These are phyloP conservation scores for Montipora capricornis DNA, from an alignment of 64 coral and sea anemone genomes.

Conservation along the genomic window DNA sequence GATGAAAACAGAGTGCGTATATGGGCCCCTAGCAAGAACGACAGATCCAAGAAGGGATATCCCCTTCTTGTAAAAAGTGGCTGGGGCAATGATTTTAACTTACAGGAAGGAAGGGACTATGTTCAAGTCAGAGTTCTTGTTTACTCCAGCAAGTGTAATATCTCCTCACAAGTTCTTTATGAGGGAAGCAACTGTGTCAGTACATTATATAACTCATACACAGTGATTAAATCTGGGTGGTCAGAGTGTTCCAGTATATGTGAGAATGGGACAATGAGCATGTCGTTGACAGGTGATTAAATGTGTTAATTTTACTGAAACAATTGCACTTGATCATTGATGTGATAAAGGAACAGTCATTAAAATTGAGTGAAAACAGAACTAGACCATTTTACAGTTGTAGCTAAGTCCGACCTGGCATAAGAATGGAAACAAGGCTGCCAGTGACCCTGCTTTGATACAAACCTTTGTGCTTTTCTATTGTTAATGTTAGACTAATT, in stretches of 20 bases:
- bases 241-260: conserved; percentile 94
- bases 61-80: conserved; percentile 87
- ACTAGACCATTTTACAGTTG: no score
- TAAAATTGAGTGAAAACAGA: no score
- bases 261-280: conserved; percentile 71
- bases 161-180: conserved; percentile 34
- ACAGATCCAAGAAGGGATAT: conserved; percentile 77
- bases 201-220: conserved; percentile 79
- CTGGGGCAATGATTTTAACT: conserved; percentile 79
- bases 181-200: conserved; percentile 67
- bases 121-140: conserved; percentile 72
- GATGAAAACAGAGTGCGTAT: conserved; percentile 85
- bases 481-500: no score
- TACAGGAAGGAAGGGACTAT: conserved; percentile 25
- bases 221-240: conserved; percentile 61
- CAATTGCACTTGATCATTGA: no score
- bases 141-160: conserved; percentile 69
- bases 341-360: no score
- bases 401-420: no score
- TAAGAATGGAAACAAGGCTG: no score
- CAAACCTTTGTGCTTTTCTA: no score
- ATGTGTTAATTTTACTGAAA: not conserved
- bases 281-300: conserved; percentile 78
- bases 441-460: no score
- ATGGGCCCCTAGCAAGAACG: conserved; percentile 81